These are phyloP conservation scores for Sinocyclocheilus anophthalmus DNA, from an alignment of 2,113 vertebrate genomes.

Conservation along the genomic window DNA sequence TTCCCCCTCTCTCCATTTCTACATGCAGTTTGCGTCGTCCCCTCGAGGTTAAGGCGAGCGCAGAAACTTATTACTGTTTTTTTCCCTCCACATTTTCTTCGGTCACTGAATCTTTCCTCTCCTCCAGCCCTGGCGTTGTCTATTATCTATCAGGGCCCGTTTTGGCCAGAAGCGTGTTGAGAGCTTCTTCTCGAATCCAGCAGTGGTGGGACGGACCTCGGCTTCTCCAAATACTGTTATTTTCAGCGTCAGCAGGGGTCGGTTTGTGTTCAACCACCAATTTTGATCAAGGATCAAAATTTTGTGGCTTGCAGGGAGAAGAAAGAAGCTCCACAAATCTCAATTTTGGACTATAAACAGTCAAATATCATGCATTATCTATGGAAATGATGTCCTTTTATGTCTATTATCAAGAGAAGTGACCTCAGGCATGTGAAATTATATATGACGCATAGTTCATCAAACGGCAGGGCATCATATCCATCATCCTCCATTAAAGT, in stretches of 20 bases:
- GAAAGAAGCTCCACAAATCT: neutral
- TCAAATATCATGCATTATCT: neutral
- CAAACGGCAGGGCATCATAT: conserved; percentile 6
- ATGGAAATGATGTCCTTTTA: conserved; percentile 8
- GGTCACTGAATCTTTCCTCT: conserved; percentile 36
- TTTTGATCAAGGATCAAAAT: conserved; percentile 50
- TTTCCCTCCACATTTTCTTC: conserved; percentile 37
- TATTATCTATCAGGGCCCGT: conserved; percentile 42
- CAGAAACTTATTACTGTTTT: conserved; percentile 46
- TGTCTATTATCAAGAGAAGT: conserved; percentile 20
- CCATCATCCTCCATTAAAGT: conserved; percentile 38
- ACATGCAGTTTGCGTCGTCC: conserved; percentile 13
- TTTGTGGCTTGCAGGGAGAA: conserved; percentile 19
- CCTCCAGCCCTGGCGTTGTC: conserved; percentile 39
- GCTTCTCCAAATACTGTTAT: conserved; percentile 42
- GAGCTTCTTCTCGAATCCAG: conserved; percentile 29
- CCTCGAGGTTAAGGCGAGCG: conserved; percentile 38
- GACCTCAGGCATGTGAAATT: conserved; percentile 14
- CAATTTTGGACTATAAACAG: conserved; percentile 7
- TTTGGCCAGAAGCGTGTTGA: conserved; percentile 41
- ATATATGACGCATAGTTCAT: conserved; percentile 16
- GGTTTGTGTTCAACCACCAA: conserved; percentile 49
- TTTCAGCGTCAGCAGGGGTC: conserved; percentile 54
- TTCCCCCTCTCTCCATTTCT: neutral
- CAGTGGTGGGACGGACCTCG: conserved; percentile 31